A percentile compares a stretch with the other conserved stretches of the same genome.
Evolutionary conservation across 2,113 vertebrate species (phyloP).

Genomic region (Heterochromis multidens): DNA sequence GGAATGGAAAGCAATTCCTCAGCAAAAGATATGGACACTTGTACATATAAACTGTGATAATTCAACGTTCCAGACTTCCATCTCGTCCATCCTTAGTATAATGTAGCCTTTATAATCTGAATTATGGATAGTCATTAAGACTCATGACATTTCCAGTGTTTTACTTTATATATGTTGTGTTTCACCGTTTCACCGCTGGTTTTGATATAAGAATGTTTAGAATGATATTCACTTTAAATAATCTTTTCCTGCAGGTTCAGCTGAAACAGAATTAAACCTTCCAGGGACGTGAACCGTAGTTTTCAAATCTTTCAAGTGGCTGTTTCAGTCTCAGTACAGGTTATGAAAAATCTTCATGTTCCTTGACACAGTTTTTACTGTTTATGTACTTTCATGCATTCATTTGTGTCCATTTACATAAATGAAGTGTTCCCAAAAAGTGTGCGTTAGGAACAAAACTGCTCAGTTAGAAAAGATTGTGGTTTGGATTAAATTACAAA

Average conservation of each 20-base stretch:
- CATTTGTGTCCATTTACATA: background rate
- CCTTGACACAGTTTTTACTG: background rate
- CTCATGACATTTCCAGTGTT: background rate
- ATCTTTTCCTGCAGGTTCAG: background rate
- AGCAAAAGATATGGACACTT: background rate
- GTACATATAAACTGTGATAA: background rate
- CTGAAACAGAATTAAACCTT: background rate
- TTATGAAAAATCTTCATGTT: background rate
- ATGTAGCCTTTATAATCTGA: background rate
- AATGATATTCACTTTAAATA: background rate
- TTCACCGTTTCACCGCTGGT: background rate
- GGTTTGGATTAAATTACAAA: background rate
- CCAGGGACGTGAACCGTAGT: background rate
- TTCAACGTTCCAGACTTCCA: background rate
- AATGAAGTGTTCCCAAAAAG: background rate
- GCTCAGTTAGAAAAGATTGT: background rate
- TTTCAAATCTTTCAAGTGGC: background rate
- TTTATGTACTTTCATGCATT: background rate
- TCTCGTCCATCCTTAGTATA: accelerated
- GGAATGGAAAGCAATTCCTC: background rate
- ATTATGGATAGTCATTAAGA: background rate
- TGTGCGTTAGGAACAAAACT: background rate
- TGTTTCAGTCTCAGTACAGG: background rate
- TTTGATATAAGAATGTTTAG: accelerated
- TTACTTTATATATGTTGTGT: background rate